Percentiles rank a stretch among this genome's conserved stretches.
phyloP scores from a whole-genome alignment of 37 sponge, comb jelly and placozoan species.

The Axinella damicornis region DNA sequence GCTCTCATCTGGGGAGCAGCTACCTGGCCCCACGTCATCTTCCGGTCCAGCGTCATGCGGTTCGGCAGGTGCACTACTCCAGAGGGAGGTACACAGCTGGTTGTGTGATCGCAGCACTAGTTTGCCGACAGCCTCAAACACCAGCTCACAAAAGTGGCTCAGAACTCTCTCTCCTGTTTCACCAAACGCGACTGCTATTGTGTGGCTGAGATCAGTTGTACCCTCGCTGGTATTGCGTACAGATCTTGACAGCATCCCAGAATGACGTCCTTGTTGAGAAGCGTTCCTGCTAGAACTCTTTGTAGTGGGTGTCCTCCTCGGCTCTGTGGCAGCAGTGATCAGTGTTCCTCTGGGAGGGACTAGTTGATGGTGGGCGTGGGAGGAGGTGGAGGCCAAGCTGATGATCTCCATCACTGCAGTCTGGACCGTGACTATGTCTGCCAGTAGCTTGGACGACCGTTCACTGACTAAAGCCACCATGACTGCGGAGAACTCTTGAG shows the following conservation, averaged over 20 bases:
- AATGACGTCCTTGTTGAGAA: not conserved
- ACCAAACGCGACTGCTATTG: not conserved
- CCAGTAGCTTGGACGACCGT: not conserved
- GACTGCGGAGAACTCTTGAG: conserved; percentile 35
- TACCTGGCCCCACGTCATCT: too few relatives aligned
- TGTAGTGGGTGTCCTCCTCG: not conserved
- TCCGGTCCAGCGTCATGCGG: too few relatives aligned
- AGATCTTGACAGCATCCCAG: not conserved
- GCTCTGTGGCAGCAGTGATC: not conserved
- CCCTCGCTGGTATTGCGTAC: not conserved
- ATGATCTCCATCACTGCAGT: conserved; percentile 35
- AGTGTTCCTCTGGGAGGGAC: not conserved
- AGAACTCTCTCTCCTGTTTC: conserved; percentile 22
- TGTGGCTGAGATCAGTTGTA: not conserved
- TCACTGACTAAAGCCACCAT: not conserved
- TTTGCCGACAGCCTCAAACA: conserved; percentile 25
- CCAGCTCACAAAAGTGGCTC: conserved; percentile 31
- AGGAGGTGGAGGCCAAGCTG: conserved; percentile 21
- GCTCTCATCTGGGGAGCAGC: too few relatives aligned
- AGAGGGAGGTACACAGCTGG: conserved; percentile 18
- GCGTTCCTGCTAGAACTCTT: not conserved
- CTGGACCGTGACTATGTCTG: conserved; percentile 6
- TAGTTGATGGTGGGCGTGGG: not conserved
- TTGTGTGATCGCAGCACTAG: conserved; percentile 25
- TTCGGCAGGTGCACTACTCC: not conserved